phyloP scores from a whole-genome alignment of 1,140 invertebrate genomes.

The Scaptodrosophila lebanonensis region DNA sequence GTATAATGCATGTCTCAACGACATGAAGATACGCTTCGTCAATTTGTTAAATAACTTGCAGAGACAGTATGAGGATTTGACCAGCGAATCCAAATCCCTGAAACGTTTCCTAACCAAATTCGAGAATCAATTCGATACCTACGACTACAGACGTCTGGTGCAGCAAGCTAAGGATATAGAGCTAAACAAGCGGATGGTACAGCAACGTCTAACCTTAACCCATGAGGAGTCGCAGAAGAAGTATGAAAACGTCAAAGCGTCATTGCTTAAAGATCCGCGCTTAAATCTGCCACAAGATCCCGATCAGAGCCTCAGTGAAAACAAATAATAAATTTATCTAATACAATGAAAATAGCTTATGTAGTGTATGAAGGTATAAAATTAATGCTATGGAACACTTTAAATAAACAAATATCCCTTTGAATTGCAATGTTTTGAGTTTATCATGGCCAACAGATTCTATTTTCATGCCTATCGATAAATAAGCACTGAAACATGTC shows the following conservation, averaged over 20 bases:
- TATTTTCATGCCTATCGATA: no score
- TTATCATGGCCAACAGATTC: no score
- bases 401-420: no score
- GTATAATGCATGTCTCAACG: conserved; percentile 78
- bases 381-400: no score
- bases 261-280: conserved; percentile 50
- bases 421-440: no score
- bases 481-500: no score
- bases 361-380: no score
- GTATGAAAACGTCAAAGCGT: conserved; percentile 62
- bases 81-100: conserved; percentile 63
- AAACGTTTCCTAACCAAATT: conserved; percentile 68
- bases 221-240: conserved; percentile 72
- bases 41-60: conserved; percentile 79
- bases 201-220: conserved; percentile 62
- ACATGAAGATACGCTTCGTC: conserved; percentile 79
- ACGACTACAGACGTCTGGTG: conserved; percentile 67
- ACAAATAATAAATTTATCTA: no score
- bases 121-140: conserved; percentile 70
- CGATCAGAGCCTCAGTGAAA: no score
- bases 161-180: conserved; percentile 65
- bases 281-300: no score
- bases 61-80: conserved; percentile 77
- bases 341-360: no score
- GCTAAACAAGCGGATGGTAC: conserved; percentile 70